Percentiles rank a stretch among this genome's conserved stretches.
Evolutionary conservation across 1,140 invertebrate species (phyloP).

Genomic region (Heliconius himera): DNA sequence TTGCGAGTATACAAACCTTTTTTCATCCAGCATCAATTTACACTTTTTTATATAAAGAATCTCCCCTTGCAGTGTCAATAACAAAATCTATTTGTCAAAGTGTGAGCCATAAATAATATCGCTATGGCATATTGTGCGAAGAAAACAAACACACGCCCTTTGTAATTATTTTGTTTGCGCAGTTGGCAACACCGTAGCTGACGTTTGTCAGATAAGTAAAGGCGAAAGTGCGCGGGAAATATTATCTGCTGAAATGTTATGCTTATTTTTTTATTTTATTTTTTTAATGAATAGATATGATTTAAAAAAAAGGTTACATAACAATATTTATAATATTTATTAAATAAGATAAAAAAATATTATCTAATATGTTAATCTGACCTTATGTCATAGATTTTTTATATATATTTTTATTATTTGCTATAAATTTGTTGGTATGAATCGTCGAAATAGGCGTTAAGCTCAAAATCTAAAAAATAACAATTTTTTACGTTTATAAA

Average conservation of each 20-base stretch:
- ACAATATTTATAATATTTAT: not conserved
- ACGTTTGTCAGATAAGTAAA: slow-evolving; percentile 39
- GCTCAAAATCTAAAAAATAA: no score
- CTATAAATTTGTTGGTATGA: no score
- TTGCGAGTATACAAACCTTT: not conserved
- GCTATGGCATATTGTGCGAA: slow-evolving; percentile 48
- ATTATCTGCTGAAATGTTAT: slow-evolving; percentile 3
- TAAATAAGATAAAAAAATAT: not conserved
- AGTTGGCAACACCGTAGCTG: slow-evolving; percentile 45
- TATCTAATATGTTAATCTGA: no score
- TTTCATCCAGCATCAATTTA: slow-evolving; percentile 17
- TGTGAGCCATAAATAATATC: slow-evolving; percentile 57
- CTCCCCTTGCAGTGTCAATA: slow-evolving; percentile 48
- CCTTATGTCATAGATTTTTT: no score
- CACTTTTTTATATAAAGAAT: slow-evolving; percentile 30
- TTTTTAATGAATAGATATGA: not conserved
- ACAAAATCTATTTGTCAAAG: slow-evolving; percentile 54
- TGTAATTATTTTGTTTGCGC: slow-evolving; percentile 53
- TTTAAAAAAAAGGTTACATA: not conserved
- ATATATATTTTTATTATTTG: no score
- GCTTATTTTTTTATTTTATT: not conserved
- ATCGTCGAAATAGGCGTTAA: no score
- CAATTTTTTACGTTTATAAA: no score
- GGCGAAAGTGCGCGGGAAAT: slow-evolving; percentile 29
- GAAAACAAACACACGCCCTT: slow-evolving; percentile 55